Base-by-base conservation (phyloP, 1,140 invertebrate species). In the Magallana gigas region DNA sequence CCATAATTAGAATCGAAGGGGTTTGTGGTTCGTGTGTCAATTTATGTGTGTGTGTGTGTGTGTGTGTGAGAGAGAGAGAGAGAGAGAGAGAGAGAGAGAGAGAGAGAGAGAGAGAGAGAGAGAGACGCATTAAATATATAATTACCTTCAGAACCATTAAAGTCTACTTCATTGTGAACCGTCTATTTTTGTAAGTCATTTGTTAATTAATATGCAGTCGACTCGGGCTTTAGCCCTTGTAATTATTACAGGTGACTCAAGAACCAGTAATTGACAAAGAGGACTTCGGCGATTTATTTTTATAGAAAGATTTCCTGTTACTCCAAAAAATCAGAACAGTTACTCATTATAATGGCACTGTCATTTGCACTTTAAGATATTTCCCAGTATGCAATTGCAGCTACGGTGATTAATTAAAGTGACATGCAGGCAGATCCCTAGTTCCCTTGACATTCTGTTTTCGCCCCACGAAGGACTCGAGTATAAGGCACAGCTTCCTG, bases 91-190 rank as follows among this genome's bases (percentile, higher is more conserved):
- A 64, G 62, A 64, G 62, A 64, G 62, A 64, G 62, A 64, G 62
- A 64, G 62, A 84, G 60, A 84, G 83, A 58, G 60, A 58, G 83
- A 58, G 57, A 84, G 76, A 64, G 62, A 64, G 62, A 64, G 62
- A 48, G 36, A 81, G 36, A 48, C 14, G 14, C 36, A 48, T 48
- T 48, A 76, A 29, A 29, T 76, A 76, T 11, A 76, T 18, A 9
- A 29, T 23, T 76, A 12, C 23, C 23, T 29, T 76, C 68, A 12
- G 23, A 64, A 76, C 36, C 68, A 76, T 76, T 76, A 76, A 76
- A 76, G 68, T 29, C 68, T 29, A 76, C 36, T 48, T 48, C 36
- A 48, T 48, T 48, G 36, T 76, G 48, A 76, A 76, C 36, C 23
- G 68, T 76, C 68, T 76, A 76, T 76, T 76, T 76, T 76, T 76